Evolutionary conservation across 2,888 invertebrate species (phyloP), one percentile per base, ranked within the genome.

Genomic region (Ichneumoninae sp.): DNA sequence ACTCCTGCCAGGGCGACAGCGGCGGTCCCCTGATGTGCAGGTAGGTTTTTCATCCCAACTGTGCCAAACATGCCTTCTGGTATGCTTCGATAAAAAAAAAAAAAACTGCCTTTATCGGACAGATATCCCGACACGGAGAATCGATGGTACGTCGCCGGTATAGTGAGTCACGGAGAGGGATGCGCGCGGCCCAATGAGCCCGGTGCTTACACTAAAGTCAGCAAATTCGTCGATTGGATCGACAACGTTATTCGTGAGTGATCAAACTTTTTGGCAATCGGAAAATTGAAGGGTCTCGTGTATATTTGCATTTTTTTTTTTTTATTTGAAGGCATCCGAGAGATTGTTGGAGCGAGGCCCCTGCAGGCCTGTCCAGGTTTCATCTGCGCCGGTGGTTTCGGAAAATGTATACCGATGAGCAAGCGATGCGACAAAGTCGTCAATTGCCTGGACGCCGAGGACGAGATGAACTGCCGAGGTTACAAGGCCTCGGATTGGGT

Each of bases 91-190:
- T 16, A 16, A 47, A 47, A 13, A 13, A 47, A 47, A 3, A 47
- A 3, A 16, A 47, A 47, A 36, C 54, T n/a, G 22, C 57, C 26
- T 1, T 63, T 50, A 5, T 74, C 71, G 52, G 63, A n/a, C 78
- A 94, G 95, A 91, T 96, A 96, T 93, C 96, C 96, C 57, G 94
- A 95, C 81, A 95, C 95, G 90, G 93, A 95, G 0, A 95, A 95
- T 85, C 96, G 96, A 90, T 97, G 97, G 96, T 97, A 97, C 91
- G 94, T 97, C 83, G 97, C 96, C 5, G 98, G 98, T 0, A 95
- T 98, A 73, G 97, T 98, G 0, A 98, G 98, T 90, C 98, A 98
- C 91, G 98, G 98, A 33, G 96, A 97, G 89, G 98, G 98, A 3
- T 98, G 98, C 93, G 98, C 96, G 26, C 95, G 97, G 87, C 96